Evolutionary conservation across 2,888 invertebrate genomes (phyloP), one percentile per base, ranked within the genome.

Genomic region (Glyphotaelius pellucidus): DNA sequence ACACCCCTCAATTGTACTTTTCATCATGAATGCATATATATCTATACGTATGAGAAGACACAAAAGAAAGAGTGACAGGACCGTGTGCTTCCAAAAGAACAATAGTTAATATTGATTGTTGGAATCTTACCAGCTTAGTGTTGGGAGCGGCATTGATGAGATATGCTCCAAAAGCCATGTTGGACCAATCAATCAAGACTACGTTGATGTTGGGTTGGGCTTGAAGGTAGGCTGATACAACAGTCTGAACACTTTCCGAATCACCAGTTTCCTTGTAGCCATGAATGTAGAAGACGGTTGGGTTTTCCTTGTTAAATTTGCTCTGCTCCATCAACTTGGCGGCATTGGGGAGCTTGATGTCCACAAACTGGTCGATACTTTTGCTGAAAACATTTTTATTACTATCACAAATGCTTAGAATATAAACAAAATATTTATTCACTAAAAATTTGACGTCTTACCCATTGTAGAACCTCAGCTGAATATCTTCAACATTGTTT

Each of bases 121-220:
- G 1, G n/a, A 25, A 67, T n/a, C 25, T 67, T 67, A 97, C 97
- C 94, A 96, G 95, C 94, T 95, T 96, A 5, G 97, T 96, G 94
- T 97, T 97, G 92, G 96, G 95, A 2, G 97, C 97, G 30, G 97
- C 97, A 93, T 96, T 96, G 47, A 96, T 95, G 94, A 97, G 95
- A 93, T 96, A 96, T 0, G 95, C 95, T 0, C 96, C 96, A 89
- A 95, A 95, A 0, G 96, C 94, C 96, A 96, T 96, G 93, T 96
- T 96, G 1, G 96, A 96, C 96, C 96, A 96, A 94, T 96, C 96
- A 84, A 96, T 94, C 67, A 96, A 94, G 15, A 96, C 92, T 9
- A 96, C 94, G 93, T 96, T 96, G 35, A 95, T 95, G 38, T 94
- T 95, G 11, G 96, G 95, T 91, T 95, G 95, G 19, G 95, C 94